Conservation (phyloP, 2,888 invertebrate species). For the Drosophila colorata region DNA sequence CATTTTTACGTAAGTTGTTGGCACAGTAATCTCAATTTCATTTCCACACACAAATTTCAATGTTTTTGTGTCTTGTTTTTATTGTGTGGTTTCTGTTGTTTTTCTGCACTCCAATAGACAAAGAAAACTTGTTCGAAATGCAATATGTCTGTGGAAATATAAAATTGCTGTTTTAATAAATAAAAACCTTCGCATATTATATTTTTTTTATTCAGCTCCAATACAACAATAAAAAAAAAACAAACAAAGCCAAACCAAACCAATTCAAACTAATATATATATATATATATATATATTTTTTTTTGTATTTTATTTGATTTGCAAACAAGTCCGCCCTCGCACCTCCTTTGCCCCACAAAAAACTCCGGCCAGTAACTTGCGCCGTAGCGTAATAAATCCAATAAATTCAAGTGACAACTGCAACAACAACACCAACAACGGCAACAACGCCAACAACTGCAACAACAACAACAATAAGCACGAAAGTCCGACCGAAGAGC, state of each 20-base stretch:
- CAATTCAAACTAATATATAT: background rate
- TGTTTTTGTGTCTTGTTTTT: background rate
- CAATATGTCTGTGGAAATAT: slow-evolving; percentile 19
- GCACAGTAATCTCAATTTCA: background rate
- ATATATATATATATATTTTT: slow-evolving; percentile 5
- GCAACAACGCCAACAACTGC: slow-evolving; percentile 1
- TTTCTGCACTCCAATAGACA: slow-evolving; percentile 1
- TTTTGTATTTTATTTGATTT: slow-evolving; percentile 33
- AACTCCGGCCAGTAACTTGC: slow-evolving; percentile 2
- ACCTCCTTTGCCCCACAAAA: background rate
- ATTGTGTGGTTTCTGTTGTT: background rate
- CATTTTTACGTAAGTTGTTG: background rate
- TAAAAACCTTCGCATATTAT: slow-evolving; percentile 38
- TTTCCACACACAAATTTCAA: slow-evolving; percentile 1
- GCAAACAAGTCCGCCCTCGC: slow-evolving; percentile 4
- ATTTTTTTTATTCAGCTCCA: slow-evolving; percentile 26
- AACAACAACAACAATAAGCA: slow-evolving; percentile 11
- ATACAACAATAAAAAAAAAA: slow-evolving; percentile 1
- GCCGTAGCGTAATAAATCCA: slow-evolving; percentile 40
- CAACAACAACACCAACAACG: slow-evolving; percentile 9
- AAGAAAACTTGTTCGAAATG: slow-evolving; percentile 10
- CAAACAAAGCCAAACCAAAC: slow-evolving; percentile 7
- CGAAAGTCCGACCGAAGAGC: slow-evolving; percentile 11
- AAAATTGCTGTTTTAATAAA: slow-evolving; percentile 52
- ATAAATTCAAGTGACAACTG: slow-evolving; percentile 54